Base-by-base conservation (phyloP, 1,140 invertebrate species). In the Phymastichus coffea region DNA sequence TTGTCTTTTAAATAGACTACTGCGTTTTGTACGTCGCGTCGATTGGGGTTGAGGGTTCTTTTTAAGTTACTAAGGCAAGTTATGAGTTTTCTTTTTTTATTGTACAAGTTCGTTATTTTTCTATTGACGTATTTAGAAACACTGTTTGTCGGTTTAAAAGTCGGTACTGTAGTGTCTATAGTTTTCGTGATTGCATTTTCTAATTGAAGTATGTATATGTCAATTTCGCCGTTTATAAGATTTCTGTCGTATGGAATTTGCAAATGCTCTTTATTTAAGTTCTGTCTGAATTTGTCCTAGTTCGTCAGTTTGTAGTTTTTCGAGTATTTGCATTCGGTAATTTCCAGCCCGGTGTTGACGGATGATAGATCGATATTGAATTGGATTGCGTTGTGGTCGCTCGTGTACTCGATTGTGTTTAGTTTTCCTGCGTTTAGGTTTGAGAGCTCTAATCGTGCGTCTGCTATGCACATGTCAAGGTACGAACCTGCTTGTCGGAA, bases 221-320 rank as follows among this genome's bases (percentile, higher is more conserved):
- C 63, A 22, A 67, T 64, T 54, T 66, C 62, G 10, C 20, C 15
- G 22, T 49, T 59, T 0, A 55, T 19, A n/a, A 69, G 46, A 26
- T 66, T 66, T 40, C 3, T 56, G 15, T 61, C 49, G 10, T 38
- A 10, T 1, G 64, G 59, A 4, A 63, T 49, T 3, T 26, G 33
- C 1, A n/a, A 1, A 23, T 58, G 55, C 17, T 7, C 15, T 6
- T 40, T 33, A 0, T 37, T 41, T 12, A 65, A 22, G 0, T 56
- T 0, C 3, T 57, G 12, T 2, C 10, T 38, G 35, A 69, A 66
- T 3, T 10, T 43, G 1, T 38, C 19, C 65, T 62, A 67, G 14
- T 67, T 59, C 1, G 63, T 63, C 6, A 15, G 3, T 53, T 61
- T 65, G 25, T 23, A 67, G 4, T 46, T 55, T 12, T 30, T 37